Evolutionary conservation across 2,888 invertebrate species (phyloP), one percentile per base, ranked within the genome.

Genomic region (Drosophila prostipennis): DNA sequence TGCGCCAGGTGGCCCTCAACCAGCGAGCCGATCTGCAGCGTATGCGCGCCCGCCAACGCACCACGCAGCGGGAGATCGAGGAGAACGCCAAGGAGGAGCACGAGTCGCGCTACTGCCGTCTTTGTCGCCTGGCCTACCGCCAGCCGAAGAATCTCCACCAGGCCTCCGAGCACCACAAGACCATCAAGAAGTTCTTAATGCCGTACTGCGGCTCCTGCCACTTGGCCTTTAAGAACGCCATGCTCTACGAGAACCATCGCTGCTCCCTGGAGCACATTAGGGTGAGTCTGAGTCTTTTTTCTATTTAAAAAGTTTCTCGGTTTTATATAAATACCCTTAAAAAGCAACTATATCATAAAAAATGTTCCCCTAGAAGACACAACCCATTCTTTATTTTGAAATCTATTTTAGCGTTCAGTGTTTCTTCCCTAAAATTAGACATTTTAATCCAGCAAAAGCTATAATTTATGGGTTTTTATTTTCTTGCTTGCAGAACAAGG

Each of bases 211-310:
- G 95, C 83, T 93, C 95, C 51, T 97, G 97, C 90, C 94, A 95
- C 67, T 92, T 96, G 80, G 94, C 95, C 40, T 96, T 96, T 92
- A 95, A 96, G 81, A 96, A 96, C 76, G 96, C 97, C 13, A 96
- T 97, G 96, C 93, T 96, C 14, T 97, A 95, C 90, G 96, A 97
- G 90, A 95, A 95, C 72, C 97, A 97, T 91, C 94, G 96, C 76
- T 96, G 96, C 89, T 95, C 96, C 0, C 92, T 96, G 76, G 96
- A 96, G 67, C 97, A 97, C 87, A 94, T 97, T 32, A 95, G 95
- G 94, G 96, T 96, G 92, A 89, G 82, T 70, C 2, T n/a, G 7
- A n/a, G n/a, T n/a, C n/a, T n/a, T n/a, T n/a, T n/a, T n/a, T n/a
- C n/a, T n/a, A n/a, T n/a, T n/a, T n/a, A n/a, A n/a, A n/a, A n/a